Conservation (phyloP, 30 jellyfish, hydroid and myxozoan species). For the Morbakka virulenta region DNA sequence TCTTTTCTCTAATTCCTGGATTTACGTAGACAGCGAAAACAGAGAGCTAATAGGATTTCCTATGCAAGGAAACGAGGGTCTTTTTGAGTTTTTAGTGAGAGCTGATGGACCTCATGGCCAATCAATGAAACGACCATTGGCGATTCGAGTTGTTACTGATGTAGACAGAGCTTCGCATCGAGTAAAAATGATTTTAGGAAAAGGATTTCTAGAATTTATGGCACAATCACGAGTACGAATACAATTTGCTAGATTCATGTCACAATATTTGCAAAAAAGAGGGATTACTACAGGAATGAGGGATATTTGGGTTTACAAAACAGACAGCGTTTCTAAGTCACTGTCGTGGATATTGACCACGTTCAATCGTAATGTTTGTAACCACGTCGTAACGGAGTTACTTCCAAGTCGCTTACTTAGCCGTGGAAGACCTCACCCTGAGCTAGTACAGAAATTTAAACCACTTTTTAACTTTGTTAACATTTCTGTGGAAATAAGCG, state of each 20-base stretch:
- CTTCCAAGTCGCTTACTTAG: slow-evolving; percentile 12
- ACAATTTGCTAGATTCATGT: slow-evolving; percentile 1
- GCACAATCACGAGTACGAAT: slow-evolving; percentile 17
- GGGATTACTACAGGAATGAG: slow-evolving; percentile 26
- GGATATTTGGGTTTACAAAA: slow-evolving; percentile 48
- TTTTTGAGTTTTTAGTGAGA: slow-evolving; percentile 39
- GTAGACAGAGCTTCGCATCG: slow-evolving; percentile 8
- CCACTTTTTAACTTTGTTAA: slow-evolving; percentile 29
- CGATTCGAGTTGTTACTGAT: slow-evolving; percentile 26
- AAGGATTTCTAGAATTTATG: slow-evolving; percentile 43
- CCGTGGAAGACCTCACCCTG: slow-evolving; percentile 28
- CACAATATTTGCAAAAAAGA: slow-evolving; percentile 24
- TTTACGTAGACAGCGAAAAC: slow-evolving; percentile 26
- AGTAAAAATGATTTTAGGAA: slow-evolving; percentile 8
- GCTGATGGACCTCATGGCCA: slow-evolving; percentile 41
- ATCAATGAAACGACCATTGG: slow-evolving; percentile 18
- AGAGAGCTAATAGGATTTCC: slow-evolving; percentile 68
- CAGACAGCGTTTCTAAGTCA: neutral
- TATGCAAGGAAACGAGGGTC: slow-evolving; percentile 62
- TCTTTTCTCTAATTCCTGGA: slow-evolving; percentile 65
- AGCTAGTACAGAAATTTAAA: neutral
- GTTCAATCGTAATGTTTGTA: slow-evolving; percentile 34
- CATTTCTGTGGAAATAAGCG: neutral
- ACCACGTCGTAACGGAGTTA: slow-evolving; percentile 17
- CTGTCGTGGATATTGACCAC: slow-evolving; percentile 47